Base-by-base conservation (phyloP, 2,888 invertebrate genomes). In the Syritta pipiens region DNA sequence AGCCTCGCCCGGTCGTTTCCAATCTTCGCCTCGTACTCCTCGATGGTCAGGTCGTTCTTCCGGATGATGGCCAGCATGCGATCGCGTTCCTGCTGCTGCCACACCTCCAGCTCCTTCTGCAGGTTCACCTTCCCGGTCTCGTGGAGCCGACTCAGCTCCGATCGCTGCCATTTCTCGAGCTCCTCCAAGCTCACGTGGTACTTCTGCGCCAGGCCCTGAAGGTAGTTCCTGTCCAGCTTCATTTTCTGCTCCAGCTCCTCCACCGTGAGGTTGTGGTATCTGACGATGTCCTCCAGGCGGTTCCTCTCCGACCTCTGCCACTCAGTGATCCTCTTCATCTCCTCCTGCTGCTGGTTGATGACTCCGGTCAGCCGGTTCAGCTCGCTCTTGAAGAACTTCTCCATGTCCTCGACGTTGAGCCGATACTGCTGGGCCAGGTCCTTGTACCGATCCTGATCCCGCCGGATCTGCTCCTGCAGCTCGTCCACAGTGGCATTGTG, bases 111-210 rank as follows among this genome's bases (percentile, higher is more conserved):
- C 4, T 83, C 82, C 49, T 82, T 59, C 37, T 84, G 84, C 4
- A 85, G 74, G 48, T 83, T 81, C 0, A 75, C 32, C 26, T 87
- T 85, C 3, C 84, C 84, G 12, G 85, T 84, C 32, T 84, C 82
- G 24, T 86, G 85, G 32, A 88, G 81, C 1, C 88, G 84, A n/a
- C 85, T 83, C 46, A 88, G 40, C 49, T 88, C 88, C 17, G 84
- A 81, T 3, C 84, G 84, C 57, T 88, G 88, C 88, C 88, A 88
- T 20, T 85, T 84, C 63, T 87, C 87, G 4, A 88, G 81, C 28
- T 88, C 88, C 12, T 87, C 87, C 42, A 88, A 84, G 30, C 84
- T 85, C 0, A 88, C 85, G 9, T 88, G 85, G 53, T 88, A 88
- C 42, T 87, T 86, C 22, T 83, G 82, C 2, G 88, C 87, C 68